Conservation (phyloP, 1,140 invertebrate genomes). For the Calycopis cecrops region DNA sequence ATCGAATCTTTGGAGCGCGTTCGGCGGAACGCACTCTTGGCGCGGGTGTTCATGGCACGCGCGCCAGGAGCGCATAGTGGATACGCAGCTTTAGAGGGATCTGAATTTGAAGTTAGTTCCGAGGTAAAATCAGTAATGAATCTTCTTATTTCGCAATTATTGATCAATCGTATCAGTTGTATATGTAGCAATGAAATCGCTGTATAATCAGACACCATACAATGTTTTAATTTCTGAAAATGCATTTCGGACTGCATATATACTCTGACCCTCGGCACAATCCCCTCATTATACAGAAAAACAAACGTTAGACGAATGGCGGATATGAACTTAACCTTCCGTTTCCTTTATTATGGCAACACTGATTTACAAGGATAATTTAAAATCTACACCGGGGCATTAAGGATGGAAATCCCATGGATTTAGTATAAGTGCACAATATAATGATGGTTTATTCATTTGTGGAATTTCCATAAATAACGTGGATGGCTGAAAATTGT, state of each 20-base stretch:
- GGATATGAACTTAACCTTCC: conserved; percentile 57
- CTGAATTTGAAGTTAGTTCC: too few species aligned
- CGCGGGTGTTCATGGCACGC: too few species aligned
- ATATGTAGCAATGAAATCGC: too few species aligned
- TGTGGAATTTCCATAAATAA: conserved; percentile 9
- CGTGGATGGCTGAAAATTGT: background rate
- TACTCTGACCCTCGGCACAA: conserved; percentile 31
- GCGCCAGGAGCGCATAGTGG: too few species aligned
- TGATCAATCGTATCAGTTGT: too few species aligned
- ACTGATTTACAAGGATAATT: background rate
- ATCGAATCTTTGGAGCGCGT: too few species aligned
- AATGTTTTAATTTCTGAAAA: conserved; percentile 29
- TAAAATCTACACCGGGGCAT: background rate
- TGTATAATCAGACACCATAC: too few species aligned
- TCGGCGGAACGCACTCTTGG: too few species aligned
- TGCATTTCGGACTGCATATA: background rate
- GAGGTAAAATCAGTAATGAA: too few species aligned
- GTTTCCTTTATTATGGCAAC: conserved; percentile 37
- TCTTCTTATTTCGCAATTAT: too few species aligned
- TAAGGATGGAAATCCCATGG: background rate
- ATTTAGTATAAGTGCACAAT: conserved; percentile 1
- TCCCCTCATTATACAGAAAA: conserved; percentile 40
- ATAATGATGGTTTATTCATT: conserved; percentile 2
- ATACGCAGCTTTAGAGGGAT: too few species aligned
- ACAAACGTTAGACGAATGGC: conserved; percentile 48